Base-by-base conservation (phyloP, 2,888 invertebrate genomes). In the Branchellion lobata region DNA sequence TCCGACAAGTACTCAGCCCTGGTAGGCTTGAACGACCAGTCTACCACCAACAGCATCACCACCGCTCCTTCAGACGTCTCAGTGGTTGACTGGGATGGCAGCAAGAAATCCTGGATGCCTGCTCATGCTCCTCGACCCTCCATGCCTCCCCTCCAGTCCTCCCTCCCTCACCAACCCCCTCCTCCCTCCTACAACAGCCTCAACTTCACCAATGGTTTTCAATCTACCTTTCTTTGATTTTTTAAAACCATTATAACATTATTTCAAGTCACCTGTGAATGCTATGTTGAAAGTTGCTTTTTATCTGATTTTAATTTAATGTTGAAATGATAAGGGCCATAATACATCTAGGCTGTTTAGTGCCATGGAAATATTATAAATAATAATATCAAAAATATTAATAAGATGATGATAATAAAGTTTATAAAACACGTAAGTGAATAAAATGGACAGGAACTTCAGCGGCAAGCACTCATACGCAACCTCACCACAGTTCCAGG, bases 1-100 rank as follows among this genome's bases (percentile, higher is more conserved):
- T 84, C 84, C 14, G 96, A 97, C 89, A 92, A 94, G 84, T 97
- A 97, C 89, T 96, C 96, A 83, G 96, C 96, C 76, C 90, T 97
- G 81, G 95, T 96, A 88, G 96, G 96, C 89, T 91, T 97, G 85
- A 96, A 96, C 85, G 90, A 89, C 73, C 85, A 90, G 81, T 91
- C 91, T 89, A 80, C 81, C 77, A 29, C 80, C 78, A 18, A n/a
- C 61, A 18, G 61, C 61, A 3, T 5, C 40, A 8, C 40, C 40
- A 40, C 40, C 40, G 8, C 5, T 14, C 33, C 73, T 74, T 51
- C 76, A 29, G 74, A 78, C 18, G 27, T 51, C 18, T 29, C 78
- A 34, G 36, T 69, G 8, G 80, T 82, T 31, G 80, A 81, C 78
- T 82, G 82, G 82, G 81, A 82, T 57, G 75, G 80, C 5, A 51